Evolutionary conservation across 2,888 invertebrate species (phyloP), one percentile per base, ranked within the genome.

Genomic region (Encarsia formosa): DNA sequence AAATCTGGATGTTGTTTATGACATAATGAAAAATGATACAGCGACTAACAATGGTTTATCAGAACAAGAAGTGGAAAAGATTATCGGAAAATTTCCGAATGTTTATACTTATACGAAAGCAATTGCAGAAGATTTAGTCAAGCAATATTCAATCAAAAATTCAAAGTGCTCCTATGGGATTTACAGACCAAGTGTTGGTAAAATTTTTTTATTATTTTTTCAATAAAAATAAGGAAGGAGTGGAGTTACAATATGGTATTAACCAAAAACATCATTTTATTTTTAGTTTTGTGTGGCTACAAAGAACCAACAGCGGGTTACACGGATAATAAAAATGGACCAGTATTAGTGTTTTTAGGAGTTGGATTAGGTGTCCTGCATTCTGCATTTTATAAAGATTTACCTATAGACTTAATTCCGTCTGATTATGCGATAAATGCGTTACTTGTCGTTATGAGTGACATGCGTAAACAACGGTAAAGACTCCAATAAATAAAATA

Each of bases 131-230:
- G 52, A 57, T 20, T 40, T 69, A 4, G 62, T 69, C 8, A 57
- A 63, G 41, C 51, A 62, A 15, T 62, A 46, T 31, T 54, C 60
- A 5, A 60, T 29, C 4, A 34, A n/a, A 8, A 34, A 43, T 4
- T 63, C 64, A 22, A 49, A 60, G 20, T 63, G 63, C 24, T 52
- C 57, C 1, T n/a, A n/a, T n/a, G n/a, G n/a, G n/a, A 50, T 69
- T 37, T 67, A 52, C 40, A 61, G 69, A 37, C 68, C 67, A 4
- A 59, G 58, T 11, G 61, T 64, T n/a, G 61, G 69, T 67, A 50
- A 41, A 55, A n/a, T n/a, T n/a, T n/a, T n/a, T n/a, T n/a, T n/a
- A n/a, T n/a, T n/a, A n/a, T n/a, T n/a, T n/a, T n/a, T n/a, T n/a
- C n/a, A n/a, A n/a, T n/a, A n/a, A n/a, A n/a, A n/a, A n/a, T n/a